Evolutionary conservation across 92 coral and sea anemone genomes (phyloP).

Genomic region (Umimayanthus chanpuru): DNA sequence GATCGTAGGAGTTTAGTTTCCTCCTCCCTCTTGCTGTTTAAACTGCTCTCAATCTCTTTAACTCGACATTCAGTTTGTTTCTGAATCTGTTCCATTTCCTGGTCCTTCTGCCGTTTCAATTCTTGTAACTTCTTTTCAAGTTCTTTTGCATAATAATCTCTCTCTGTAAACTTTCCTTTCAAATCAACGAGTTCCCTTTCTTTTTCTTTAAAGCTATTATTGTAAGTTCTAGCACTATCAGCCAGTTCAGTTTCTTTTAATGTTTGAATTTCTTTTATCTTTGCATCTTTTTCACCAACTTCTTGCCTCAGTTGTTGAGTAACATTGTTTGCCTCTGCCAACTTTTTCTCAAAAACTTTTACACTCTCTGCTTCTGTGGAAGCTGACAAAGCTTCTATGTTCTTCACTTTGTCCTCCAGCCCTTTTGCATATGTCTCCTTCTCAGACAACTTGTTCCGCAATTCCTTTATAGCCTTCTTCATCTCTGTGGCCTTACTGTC

Average conservation of each 20-base stretch:
- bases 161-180: conserved; percentile 84
- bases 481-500: conserved; percentile 92
- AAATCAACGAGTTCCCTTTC: conserved; percentile 81
- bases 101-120: conserved; percentile 72
- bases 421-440: conserved; percentile 80
- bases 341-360: conserved; percentile 62
- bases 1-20: conserved; percentile 75
- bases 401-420: conserved; percentile 75
- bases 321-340: conserved; percentile 54
- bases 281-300: conserved; percentile 61
- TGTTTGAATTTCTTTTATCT: conserved; percentile 58
- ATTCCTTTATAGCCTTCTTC: conserved; percentile 96
- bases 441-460: conserved; percentile 82
- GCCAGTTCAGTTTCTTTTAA: conserved; percentile 59
- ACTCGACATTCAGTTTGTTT: conserved; percentile 63
- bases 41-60: conserved; percentile 60
- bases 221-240: conserved; percentile 58
- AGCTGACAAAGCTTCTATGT: conserved; percentile 46
- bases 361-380: conserved; percentile 66
- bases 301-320: conserved; percentile 63
- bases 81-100: conserved; percentile 69
- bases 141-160: conserved; percentile 88
- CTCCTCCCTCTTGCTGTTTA: conserved; percentile 65
- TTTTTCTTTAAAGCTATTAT: conserved; percentile 75
- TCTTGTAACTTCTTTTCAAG: conserved; percentile 79